These are phyloP conservation scores for Siphamia tubifer DNA, from an alignment of 2,113 vertebrate species.

Conservation along the genomic window DNA sequence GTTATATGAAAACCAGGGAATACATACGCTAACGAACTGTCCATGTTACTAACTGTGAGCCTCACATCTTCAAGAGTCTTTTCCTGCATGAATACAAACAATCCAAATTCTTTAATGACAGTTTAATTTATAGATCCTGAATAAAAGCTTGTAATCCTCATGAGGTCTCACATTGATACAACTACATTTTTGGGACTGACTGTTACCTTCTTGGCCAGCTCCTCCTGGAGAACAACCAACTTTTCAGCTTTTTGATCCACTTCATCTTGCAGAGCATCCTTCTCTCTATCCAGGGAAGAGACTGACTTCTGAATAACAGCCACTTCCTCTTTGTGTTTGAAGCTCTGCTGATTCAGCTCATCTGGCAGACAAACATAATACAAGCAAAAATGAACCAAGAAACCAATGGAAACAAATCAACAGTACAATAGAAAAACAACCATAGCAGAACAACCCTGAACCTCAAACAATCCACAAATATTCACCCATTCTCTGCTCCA, in stretches of 20 bases:
- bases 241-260: conserved; percentile 95
- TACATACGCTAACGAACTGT: conserved; percentile 88
- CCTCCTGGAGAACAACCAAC: conserved; percentile 87
- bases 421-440: accelerated
- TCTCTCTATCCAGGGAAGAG: conserved; percentile 90
- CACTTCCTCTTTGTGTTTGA: conserved; percentile 84
- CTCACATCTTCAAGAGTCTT: conserved; percentile 85
- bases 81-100: conserved; percentile 78
- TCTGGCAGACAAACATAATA: conserved; percentile 65
- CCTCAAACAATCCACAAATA: neutral
- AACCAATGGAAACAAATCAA: accelerated
- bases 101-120: too few species aligned
- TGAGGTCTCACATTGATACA: too few species aligned
- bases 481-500: conserved; percentile 86
- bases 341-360: conserved; percentile 79
- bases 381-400: neutral
- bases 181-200: neutral
- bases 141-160: neutral
- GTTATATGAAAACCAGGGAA: neutral
- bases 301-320: conserved; percentile 86
- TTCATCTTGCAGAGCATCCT: conserved; percentile 90
- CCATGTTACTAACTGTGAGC: conserved; percentile 83
- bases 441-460: neutral
- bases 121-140: too few species aligned
- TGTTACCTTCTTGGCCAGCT: conserved; percentile 86